Evolutionary conservation across 1,140 invertebrate species (phyloP).

Genomic region (Drosophila nikananu): DNA sequence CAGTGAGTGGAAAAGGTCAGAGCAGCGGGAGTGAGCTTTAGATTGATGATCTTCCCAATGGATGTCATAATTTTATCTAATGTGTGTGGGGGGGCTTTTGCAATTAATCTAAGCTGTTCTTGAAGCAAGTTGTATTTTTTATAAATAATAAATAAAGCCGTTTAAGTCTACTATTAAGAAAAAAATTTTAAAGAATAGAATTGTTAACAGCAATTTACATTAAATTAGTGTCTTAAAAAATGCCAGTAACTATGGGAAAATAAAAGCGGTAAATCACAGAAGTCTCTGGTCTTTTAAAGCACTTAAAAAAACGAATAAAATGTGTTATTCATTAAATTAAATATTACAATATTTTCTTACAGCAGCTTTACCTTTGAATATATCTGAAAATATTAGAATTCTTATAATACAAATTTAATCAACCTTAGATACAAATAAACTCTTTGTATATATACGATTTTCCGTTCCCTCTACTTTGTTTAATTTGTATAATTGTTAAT

Average conservation of each 20-base stretch:
- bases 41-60: conserved; percentile 30
- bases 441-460: no score
- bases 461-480: no score
- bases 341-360: background rate
- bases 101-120: background rate
- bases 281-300: background rate
- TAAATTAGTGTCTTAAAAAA: background rate
- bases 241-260: background rate
- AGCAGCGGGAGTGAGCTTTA: conserved; percentile 7
- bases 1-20: conserved; percentile 38
- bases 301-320: background rate
- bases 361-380: background rate
- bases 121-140: background rate
- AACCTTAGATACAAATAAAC: no score
- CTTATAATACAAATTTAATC: no score
- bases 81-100: background rate
- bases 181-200: background rate
- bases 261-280: background rate
- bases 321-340: background rate
- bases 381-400: background rate
- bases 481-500: no score
- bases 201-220: conserved; percentile 3
- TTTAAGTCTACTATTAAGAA: background rate
- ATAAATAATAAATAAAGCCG: background rate
- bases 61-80: conserved; percentile 40